These are phyloP conservation scores for Chionomys nivalis DNA, from an alignment of 2,113 vertebrate genomes.

Conservation along the genomic window DNA sequence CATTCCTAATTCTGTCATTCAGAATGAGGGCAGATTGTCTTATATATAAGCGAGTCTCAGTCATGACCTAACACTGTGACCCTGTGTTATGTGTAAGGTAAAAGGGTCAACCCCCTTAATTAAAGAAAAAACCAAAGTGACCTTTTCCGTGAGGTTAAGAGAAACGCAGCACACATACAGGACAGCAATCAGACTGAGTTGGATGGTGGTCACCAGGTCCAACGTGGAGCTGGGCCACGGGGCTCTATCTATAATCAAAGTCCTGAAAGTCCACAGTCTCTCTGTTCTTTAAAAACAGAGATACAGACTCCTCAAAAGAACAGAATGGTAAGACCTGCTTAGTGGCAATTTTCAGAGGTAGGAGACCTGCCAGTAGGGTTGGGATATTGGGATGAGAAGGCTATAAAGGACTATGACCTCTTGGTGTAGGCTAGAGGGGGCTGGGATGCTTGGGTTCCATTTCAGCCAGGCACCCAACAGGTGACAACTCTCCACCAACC, in stretches of 20 bases:
- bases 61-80: not conserved
- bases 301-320: not conserved
- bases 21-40: rapidly evolving
- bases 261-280: not conserved
- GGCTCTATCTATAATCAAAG: not conserved
- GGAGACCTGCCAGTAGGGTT: not conserved
- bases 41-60: not conserved
- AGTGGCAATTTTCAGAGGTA: not conserved
- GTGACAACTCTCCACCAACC: not conserved
- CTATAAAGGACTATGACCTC: not conserved
- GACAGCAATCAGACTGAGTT: not conserved
- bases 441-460: not conserved
- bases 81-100: not conserved
- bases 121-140: not conserved
- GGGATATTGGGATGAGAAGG: not conserved
- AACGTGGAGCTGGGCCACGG: not conserved
- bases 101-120: not conserved
- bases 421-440: not conserved
- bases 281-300: not conserved
- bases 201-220: not conserved
- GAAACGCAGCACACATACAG: not conserved
- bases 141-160: not conserved
- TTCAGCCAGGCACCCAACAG: not conserved
- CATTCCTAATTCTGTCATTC: not conserved
- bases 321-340: not conserved